Conservation (phyloP, 1,140 invertebrate species). For the Dreissena polymorpha region DNA sequence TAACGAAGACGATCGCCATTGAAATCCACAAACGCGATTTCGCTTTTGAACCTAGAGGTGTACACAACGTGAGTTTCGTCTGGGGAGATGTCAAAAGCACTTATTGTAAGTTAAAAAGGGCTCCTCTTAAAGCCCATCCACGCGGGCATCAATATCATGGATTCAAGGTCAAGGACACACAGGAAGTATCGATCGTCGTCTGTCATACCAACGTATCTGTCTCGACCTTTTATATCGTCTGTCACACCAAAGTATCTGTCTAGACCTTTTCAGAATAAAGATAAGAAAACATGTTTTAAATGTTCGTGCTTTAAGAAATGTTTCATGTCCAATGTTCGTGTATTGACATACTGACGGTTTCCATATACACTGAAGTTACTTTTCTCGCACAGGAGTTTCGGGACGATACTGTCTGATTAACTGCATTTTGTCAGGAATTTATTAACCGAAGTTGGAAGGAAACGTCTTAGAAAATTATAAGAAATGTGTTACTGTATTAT, state of each 20-base stretch:
- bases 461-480: no score
- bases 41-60: conserved; percentile 27
- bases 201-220: conserved; percentile 31
- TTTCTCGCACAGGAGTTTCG: no score
- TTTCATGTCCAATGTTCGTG: no score
- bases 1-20: conserved; percentile 13
- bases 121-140: conserved; percentile 31
- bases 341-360: no score
- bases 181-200: conserved; percentile 40
- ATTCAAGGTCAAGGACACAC: conserved; percentile 47
- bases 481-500: no score
- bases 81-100: conserved; percentile 52
- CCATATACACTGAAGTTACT: no score
- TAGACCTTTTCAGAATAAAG: background rate
- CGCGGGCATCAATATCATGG: conserved; percentile 38
- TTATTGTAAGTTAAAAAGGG: conserved; percentile 42
- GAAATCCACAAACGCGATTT: conserved; percentile 44
- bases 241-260: no score
- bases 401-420: no score
- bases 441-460: no score
- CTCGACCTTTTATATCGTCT: no score
- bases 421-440: no score
- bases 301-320: no score
- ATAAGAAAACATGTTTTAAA: background rate
- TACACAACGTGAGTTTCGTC: conserved; percentile 43